Conservation (phyloP, 2,797 vertebrate genomes). For the Sebastes kiyomatsui region DNA sequence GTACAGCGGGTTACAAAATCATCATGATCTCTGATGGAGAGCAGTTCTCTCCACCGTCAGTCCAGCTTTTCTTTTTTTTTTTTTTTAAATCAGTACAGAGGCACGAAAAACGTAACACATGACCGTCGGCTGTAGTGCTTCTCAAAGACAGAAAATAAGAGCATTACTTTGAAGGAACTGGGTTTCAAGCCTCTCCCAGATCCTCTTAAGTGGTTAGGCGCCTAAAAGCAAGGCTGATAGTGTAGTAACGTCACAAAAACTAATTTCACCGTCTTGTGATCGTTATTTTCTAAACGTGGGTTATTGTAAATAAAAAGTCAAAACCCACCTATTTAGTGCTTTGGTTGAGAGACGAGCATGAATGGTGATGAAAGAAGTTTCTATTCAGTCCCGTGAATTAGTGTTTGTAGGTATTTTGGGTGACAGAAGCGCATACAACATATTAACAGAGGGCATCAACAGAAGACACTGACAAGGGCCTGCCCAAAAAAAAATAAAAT, state of each 20-base stretch:
- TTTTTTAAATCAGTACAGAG: constrained; percentile 1
- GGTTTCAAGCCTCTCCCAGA: not conserved
- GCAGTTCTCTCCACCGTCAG: not conserved
- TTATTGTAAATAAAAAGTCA: not conserved
- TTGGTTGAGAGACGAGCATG: constrained; percentile 68
- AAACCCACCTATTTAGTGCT: constrained; percentile 61
- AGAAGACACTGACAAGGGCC: constrained; percentile 80
- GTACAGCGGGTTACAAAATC: constrained; percentile 27
- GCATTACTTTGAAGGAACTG: not conserved
- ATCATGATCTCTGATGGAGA: not conserved
- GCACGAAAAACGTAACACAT: not conserved
- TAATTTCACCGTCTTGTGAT: not conserved
- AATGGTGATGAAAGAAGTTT: not conserved
- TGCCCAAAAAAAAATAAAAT: constrained; percentile 77
- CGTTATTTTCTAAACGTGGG: not conserved
- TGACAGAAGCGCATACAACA: not conserved
- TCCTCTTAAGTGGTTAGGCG: not conserved
- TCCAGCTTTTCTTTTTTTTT: not conserved
- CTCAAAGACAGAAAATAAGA: not conserved
- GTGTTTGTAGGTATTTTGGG: constrained; percentile 16
- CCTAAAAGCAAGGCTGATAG: not conserved
- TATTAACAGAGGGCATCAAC: constrained; percentile 65
- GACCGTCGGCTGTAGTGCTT: constrained; percentile 8
- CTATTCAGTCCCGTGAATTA: constrained; percentile 23
- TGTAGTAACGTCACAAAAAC: not conserved